Evolutionary conservation across 2,797 vertebrate species (phyloP).

Genomic region (Manis javanica): DNA sequence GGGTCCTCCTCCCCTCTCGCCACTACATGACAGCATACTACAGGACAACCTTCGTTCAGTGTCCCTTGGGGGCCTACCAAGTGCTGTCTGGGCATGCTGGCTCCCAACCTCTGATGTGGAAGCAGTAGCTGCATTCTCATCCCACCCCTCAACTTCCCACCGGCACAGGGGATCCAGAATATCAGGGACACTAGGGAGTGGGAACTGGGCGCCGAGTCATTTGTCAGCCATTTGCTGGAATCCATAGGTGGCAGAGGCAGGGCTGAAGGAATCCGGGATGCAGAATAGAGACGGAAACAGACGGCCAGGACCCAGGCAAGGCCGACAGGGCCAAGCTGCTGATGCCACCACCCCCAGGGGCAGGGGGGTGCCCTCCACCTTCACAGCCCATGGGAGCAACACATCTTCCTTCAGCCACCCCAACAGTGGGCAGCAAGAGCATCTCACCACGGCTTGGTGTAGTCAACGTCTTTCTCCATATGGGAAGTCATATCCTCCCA

Average conservation of each 20-base stretch:
- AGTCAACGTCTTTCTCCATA: background rate
- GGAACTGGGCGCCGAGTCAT: background rate
- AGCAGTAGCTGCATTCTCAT: slow-evolving; percentile 79
- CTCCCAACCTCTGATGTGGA: background rate
- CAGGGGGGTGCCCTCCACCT: background rate
- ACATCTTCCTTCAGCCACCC: background rate
- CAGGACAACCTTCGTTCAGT: background rate
- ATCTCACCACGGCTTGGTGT: background rate
- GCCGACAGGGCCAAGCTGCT: background rate
- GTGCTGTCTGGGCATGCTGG: background rate
- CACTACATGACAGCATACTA: background rate
- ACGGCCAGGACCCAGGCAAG: background rate
- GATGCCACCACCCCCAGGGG: background rate
- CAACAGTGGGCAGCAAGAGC: no score
- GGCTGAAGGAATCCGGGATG: background rate
- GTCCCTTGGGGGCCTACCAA: background rate
- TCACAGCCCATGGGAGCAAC: background rate
- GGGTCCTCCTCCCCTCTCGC: background rate
- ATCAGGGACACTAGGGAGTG: slow-evolving; percentile 67
- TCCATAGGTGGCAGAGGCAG: background rate
- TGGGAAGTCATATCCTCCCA: background rate
- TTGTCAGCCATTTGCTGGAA: background rate
- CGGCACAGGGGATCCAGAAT: background rate
- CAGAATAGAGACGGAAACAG: background rate
- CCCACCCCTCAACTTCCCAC: slow-evolving; percentile 76